Evolutionary conservation across 2,113 vertebrate genomes (phyloP).

Genomic region (Centropristis striata): DNA sequence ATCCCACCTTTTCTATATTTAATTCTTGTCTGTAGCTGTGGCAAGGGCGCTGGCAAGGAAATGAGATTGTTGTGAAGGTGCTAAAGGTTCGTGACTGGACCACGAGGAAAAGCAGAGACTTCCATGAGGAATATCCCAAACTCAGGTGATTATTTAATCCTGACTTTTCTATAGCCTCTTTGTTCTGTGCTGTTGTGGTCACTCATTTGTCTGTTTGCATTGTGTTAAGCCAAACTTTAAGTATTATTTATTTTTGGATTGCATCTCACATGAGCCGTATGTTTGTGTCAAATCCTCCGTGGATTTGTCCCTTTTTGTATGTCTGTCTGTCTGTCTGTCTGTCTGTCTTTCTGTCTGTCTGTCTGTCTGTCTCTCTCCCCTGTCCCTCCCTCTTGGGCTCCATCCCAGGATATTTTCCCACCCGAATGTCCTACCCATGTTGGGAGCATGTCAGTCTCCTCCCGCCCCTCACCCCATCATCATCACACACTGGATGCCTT

Average conservation of each 20-base stretch:
- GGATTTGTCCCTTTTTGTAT: conserved; percentile 48
- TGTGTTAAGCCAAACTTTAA: conserved; percentile 38
- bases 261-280: conserved; percentile 40
- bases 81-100: conserved; percentile 97
- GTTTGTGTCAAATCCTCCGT: conserved; percentile 65
- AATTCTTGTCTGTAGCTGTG: conserved; percentile 86
- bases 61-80: conserved; percentile 93
- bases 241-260: conserved; percentile 33
- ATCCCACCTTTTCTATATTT: not conserved
- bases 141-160: conserved; percentile 87
- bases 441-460: conserved; percentile 95
- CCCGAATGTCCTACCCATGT: conserved; percentile 96
- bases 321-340: conserved; percentile 41
- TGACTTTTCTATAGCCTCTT: not conserved
- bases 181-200: conserved; percentile 11
- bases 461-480: conserved; percentile 93
- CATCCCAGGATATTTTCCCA: conserved; percentile 96
- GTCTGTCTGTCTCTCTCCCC: conserved; percentile 41
- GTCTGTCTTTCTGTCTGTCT: no score
- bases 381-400: conserved; percentile 49
- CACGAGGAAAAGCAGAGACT: conserved; percentile 96
- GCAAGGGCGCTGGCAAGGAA: conserved; percentile 98
- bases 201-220: conserved; percentile 64
- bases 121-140: conserved; percentile 97
- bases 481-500: conserved; percentile 99